These are phyloP conservation scores for Temnothorax nylanderi DNA, from an alignment of 1,140 invertebrate species.

Conservation along the genomic window DNA sequence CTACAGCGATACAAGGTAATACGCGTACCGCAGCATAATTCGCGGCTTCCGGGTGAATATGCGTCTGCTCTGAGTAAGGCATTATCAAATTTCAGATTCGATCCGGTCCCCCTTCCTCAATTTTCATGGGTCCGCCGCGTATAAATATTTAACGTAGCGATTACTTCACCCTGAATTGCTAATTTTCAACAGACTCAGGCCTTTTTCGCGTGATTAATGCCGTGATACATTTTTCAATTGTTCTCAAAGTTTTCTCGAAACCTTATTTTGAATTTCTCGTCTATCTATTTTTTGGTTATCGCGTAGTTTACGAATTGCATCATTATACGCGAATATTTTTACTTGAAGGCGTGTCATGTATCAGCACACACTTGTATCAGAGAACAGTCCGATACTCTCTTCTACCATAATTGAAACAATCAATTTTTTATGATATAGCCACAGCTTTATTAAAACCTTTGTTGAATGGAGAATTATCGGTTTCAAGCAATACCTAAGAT, in stretches of 20 bases:
- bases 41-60: constrained; percentile 82
- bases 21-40: constrained; percentile 79
- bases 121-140: constrained; percentile 64
- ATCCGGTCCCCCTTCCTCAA: constrained; percentile 69
- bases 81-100: constrained; percentile 85
- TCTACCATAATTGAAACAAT: constrained; percentile 68
- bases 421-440: constrained; percentile 53
- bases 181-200: constrained; percentile 18
- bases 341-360: neutral
- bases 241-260: neutral
- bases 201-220: neutral
- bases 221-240: neutral
- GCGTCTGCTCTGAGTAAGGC: constrained; percentile 80
- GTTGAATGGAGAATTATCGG: constrained; percentile 79
- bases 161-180: constrained; percentile 71
- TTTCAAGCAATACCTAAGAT: constrained; percentile 77
- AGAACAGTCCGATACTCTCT: neutral
- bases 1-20: constrained; percentile 77
- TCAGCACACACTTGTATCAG: neutral
- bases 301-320: neutral
- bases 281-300: neutral
- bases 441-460: constrained; percentile 75
- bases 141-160: constrained; percentile 80
- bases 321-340: neutral
- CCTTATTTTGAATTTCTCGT: neutral